These are phyloP conservation scores for Syritta pipiens DNA, from an alignment of 2,888 invertebrate species.

Conservation along the genomic window DNA sequence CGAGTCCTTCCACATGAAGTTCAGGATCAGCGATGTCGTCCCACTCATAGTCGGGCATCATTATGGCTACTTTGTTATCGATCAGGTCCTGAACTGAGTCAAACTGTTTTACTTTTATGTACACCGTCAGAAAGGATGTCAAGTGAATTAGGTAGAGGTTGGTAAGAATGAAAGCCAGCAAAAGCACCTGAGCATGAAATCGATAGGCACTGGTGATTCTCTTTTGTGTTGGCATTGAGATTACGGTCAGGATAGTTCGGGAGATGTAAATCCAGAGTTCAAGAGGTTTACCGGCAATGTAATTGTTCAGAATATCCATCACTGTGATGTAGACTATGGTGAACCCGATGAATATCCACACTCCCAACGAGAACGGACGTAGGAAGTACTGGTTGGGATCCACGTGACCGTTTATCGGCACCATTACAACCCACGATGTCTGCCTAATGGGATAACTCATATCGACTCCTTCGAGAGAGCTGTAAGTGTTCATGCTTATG, in stretches of 20 bases:
- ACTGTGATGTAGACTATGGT: not conserved
- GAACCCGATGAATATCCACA: constrained; percentile 2
- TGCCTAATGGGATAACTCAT: constrained; percentile 40
- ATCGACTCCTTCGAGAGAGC: not conserved
- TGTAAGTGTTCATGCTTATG: constrained; percentile 41
- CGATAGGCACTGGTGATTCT: not conserved
- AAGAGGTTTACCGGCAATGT: not conserved
- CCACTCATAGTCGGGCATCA: constrained; percentile 29
- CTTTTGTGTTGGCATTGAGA: not conserved
- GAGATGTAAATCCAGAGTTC: constrained; percentile 14
- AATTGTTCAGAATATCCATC: not conserved
- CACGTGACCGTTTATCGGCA: constrained; percentile 22
- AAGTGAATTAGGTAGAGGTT: constrained; percentile 33
- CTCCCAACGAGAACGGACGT: not conserved
- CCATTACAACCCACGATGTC: constrained; percentile 11
- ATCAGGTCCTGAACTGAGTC: constrained; percentile 30
- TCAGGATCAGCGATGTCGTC: not conserved
- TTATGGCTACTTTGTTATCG: constrained; percentile 16
- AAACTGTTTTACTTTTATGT: constrained; percentile 27
- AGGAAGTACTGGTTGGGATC: constrained; percentile 34
- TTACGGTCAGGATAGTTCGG: constrained; percentile 15
- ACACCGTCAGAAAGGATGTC: constrained; percentile 44
- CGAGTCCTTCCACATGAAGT: not conserved
- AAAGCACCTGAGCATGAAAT: constrained; percentile 22
- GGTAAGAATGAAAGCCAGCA: constrained; percentile 23